Evolutionary conservation across 2,113 vertebrate species (phyloP), one percentile per base, ranked within the genome.

Genomic region (Physeter macrocephalus): DNA sequence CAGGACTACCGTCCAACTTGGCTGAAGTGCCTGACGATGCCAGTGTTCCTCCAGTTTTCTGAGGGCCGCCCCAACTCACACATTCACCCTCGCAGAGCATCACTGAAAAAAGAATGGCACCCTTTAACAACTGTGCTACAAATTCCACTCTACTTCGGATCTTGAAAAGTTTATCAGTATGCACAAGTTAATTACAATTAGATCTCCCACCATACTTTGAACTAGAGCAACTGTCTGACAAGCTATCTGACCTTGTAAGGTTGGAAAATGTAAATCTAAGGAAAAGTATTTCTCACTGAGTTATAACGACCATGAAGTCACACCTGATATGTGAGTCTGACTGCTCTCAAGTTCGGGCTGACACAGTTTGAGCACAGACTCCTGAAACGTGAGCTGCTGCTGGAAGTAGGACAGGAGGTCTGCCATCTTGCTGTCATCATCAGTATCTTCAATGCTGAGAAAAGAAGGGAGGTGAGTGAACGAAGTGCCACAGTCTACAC

Each of bases 311-410:
- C 49, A 25, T 59, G 20, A 91, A 69, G 27, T 85, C 96, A 90
- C 96, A 99, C 99, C 99, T 98, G 99, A 99, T 96, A 99, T 99
- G 98, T 99, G 99, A 88, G 98, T 98, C 97, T 99, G 99, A 96
- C 97, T 99, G 97, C 98, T 98, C 93, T 99, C 99, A 21, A 99
- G 94, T 97, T 99, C 99, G 80, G 99, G 99, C 97, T 99, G 99
- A 98, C 99, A 99, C 93, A 99, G 99, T 98, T 99, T 99, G 98
- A 99, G 98, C 97, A 98, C 98, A 59, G 98, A 98, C 92, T 99
- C 99, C 98, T 99, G 99, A 97, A 99, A 98, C 21, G 98, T 99
- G 95, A 99, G 98, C 96, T 99, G 99, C 95, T 99, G 99, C 94
- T 99, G 99, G 97, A 99, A 99, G 98, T 99, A 99, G 0, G 99